phyloP scores from a whole-genome alignment of 2,888 invertebrate genomes.

The Rambutsinella grinnellia region DNA sequence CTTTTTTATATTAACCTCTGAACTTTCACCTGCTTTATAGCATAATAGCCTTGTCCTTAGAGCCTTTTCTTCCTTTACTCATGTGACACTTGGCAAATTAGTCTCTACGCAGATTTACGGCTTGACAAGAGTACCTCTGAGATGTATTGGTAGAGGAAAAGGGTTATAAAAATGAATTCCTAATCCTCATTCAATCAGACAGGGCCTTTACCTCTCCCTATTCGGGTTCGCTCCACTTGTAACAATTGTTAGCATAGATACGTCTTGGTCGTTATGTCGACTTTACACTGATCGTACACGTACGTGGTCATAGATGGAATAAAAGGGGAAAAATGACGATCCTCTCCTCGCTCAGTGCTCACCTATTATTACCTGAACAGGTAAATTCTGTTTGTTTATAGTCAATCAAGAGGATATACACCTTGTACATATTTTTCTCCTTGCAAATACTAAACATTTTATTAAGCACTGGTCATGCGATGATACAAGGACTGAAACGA shows the following conservation, averaged over 20 bases:
- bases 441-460: conserved; percentile 8
- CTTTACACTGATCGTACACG: background rate
- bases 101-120: conserved; percentile 19
- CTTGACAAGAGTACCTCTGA: too few species aligned
- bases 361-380: conserved; percentile 33
- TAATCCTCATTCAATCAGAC: conserved; percentile 28
- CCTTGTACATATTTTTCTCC: conserved; percentile 22
- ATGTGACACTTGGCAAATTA: conserved; percentile 21
- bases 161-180: conserved; percentile 21
- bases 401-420: conserved; percentile 50
- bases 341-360: background rate
- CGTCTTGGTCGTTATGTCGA: background rate
- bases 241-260: background rate
- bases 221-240: conserved; percentile 47
- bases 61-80: too few species aligned
- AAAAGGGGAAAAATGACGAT: background rate
- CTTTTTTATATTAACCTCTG: too few species aligned
- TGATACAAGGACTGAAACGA: background rate
- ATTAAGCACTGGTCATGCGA: background rate
- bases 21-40: too few species aligned
- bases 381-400: conserved; percentile 52
- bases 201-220: conserved; percentile 39
- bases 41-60: too few species aligned
- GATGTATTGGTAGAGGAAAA: background rate
- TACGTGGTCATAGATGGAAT: background rate